A percentile compares a stretch with the other conserved stretches of the same genome.
Evolutionary conservation across 1,140 invertebrate genomes (phyloP).

Genomic region (Orius insidiosus): DNA sequence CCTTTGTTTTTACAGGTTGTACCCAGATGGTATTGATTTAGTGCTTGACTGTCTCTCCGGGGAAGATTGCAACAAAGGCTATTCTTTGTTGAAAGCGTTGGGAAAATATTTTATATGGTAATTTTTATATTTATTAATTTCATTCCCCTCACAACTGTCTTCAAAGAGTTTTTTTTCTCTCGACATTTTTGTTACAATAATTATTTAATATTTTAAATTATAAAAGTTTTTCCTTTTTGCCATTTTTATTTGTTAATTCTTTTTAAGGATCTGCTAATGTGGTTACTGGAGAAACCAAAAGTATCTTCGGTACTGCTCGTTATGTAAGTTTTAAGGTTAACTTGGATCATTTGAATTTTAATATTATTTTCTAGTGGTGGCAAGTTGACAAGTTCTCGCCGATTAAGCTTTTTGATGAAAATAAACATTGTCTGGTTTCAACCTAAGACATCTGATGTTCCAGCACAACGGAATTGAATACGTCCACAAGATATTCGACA

Average conservation of each 20-base stretch:
- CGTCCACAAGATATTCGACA: constrained; percentile 46
- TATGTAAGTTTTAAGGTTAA: constrained; percentile 41
- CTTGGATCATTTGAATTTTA: background rate
- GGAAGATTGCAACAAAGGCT: constrained; percentile 72
- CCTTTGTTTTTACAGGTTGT: constrained; percentile 31
- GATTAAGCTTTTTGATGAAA: constrained; percentile 76
- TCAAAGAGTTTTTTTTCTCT: too few relatives aligned
- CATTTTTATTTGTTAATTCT: constrained; percentile 10
- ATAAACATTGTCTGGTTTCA: constrained; percentile 64
- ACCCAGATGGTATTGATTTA: constrained; percentile 66
- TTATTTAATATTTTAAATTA: too few relatives aligned
- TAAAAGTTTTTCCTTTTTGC: too few relatives aligned
- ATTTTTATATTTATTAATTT: constrained; percentile 1
- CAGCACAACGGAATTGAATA: constrained; percentile 56
- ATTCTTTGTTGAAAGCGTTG: constrained; percentile 70
- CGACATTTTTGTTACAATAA: too few relatives aligned
- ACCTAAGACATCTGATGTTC: constrained; percentile 66
- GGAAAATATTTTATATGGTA: constrained; percentile 76
- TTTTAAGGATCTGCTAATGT: constrained; percentile 57
- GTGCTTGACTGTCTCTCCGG: constrained; percentile 77
- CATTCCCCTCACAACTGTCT: too few relatives aligned
- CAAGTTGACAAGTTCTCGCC: constrained; percentile 78
- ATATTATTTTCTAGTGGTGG: constrained; percentile 52
- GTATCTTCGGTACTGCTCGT: constrained; percentile 70
- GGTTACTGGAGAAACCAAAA: constrained; percentile 74